Evolutionary conservation across 2,888 invertebrate genomes (phyloP).

Genomic region (Nesidiocoris tenuis): DNA sequence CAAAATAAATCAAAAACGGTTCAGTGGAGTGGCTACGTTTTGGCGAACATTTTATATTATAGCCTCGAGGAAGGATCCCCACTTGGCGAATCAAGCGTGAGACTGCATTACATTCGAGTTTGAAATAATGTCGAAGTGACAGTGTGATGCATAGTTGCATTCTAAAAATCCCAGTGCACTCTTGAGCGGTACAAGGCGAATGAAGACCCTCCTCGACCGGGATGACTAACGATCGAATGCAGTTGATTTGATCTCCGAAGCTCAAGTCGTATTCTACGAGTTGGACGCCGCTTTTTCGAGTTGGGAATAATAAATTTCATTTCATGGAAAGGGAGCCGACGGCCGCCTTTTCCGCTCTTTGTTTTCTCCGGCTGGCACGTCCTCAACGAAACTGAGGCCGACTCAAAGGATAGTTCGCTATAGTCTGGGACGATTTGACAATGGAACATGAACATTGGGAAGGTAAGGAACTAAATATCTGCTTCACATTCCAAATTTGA

Average conservation of each 20-base stretch:
- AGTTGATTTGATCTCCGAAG: neutral
- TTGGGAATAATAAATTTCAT: neutral
- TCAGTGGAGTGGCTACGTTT: neutral
- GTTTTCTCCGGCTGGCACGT: neutral
- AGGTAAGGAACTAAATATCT: no score
- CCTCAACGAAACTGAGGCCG: neutral
- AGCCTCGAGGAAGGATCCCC: neutral
- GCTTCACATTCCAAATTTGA: no score
- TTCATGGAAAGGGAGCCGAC: neutral
- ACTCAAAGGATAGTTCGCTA: neutral
- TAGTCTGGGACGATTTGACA: no score
- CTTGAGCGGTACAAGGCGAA: neutral
- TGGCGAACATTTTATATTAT: neutral
- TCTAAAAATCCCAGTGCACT: neutral
- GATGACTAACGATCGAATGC: neutral
- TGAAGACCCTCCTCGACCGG: neutral
- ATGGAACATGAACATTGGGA: no score
- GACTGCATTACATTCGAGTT: neutral
- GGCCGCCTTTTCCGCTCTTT: neutral
- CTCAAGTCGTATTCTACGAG: neutral
- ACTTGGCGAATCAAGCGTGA: neutral
- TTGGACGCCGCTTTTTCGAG: neutral
- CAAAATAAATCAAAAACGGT: neutral
- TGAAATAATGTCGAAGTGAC: neutral
- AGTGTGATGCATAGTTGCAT: neutral